phyloP scores from a whole-genome alignment of 2,797 vertebrate genomes.

The Naso thynnoides region DNA sequence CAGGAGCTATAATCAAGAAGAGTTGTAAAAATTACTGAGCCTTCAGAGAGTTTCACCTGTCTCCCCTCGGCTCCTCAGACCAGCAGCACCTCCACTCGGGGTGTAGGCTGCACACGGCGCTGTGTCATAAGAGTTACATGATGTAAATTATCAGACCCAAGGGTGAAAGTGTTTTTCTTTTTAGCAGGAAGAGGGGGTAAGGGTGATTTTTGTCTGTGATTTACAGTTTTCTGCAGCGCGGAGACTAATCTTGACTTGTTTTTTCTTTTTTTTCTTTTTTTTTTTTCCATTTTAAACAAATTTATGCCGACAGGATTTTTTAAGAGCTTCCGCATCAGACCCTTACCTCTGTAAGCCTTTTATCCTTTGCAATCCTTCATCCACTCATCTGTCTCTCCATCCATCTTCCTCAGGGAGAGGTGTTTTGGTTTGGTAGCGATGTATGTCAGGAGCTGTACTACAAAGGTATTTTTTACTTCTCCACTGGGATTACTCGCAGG shows the following conservation, averaged over 20 bases:
- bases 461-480: constrained; percentile 75
- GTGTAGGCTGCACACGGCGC: constrained; percentile 46
- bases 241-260: constrained; percentile 65
- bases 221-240: constrained; percentile 66
- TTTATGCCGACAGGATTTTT: constrained; percentile 75
- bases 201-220: constrained; percentile 66
- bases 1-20: constrained; percentile 65
- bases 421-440: constrained; percentile 76
- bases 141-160: constrained; percentile 74
- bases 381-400: constrained; percentile 75
- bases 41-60: constrained; percentile 78
- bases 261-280: constrained; percentile 27
- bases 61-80: constrained; percentile 63
- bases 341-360: constrained; percentile 76
- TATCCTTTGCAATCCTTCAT: constrained; percentile 70
- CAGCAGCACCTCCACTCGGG: constrained; percentile 56
- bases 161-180: constrained; percentile 72
- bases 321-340: constrained; percentile 72
- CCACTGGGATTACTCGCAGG: constrained; percentile 73
- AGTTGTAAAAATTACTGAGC: constrained; percentile 75
- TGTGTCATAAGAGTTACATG: constrained; percentile 70
- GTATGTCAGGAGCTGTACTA: constrained; percentile 74
- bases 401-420: constrained; percentile 74
- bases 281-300: constrained; percentile 42
- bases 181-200: constrained; percentile 35